phyloP scores from a whole-genome alignment of 2,113 vertebrate species.

The Ranitomeya variabilis region DNA sequence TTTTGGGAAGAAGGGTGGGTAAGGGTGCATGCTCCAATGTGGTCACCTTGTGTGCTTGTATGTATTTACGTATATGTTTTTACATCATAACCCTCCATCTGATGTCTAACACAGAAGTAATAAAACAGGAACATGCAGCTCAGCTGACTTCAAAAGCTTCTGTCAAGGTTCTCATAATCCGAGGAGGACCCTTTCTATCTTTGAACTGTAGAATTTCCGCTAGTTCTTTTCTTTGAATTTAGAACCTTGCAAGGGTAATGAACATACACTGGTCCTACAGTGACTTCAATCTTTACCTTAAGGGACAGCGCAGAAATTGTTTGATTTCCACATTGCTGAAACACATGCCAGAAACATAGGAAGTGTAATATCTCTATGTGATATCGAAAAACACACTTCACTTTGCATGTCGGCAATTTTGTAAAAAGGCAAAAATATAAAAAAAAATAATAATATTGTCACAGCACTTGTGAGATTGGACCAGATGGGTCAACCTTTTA shows the following conservation, averaged over 20 bases:
- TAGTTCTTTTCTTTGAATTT: neutral
- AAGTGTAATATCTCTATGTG: neutral
- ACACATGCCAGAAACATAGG: neutral
- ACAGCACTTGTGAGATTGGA: too few relatives aligned
- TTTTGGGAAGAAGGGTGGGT: too few relatives aligned
- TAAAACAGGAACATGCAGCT: slow-evolving; percentile 19
- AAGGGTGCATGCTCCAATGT: too few relatives aligned
- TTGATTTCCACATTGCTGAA: slow-evolving; percentile 18
- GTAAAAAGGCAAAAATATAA: neutral
- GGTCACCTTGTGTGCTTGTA: too few relatives aligned
- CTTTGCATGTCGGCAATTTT: neutral
- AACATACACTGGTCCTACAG: slow-evolving; percentile 6
- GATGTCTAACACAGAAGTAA: slow-evolving; percentile 30
- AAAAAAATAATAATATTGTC: neutral
- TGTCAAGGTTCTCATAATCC: slow-evolving; percentile 8
- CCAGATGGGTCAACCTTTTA: too few relatives aligned
- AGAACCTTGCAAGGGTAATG: neutral
- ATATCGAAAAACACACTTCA: neutral
- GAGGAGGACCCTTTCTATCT: neutral
- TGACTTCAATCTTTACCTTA: slow-evolving; percentile 6
- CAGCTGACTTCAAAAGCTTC: slow-evolving; percentile 14
- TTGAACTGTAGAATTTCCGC: slow-evolving; percentile 20
- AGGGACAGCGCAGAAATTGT: neutral
- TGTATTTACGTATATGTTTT: neutral
- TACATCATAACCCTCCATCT: slow-evolving; percentile 1